Evolutionary conservation across 2,888 invertebrate species (phyloP).

Genomic region (Lasioglossum calceatum): DNA sequence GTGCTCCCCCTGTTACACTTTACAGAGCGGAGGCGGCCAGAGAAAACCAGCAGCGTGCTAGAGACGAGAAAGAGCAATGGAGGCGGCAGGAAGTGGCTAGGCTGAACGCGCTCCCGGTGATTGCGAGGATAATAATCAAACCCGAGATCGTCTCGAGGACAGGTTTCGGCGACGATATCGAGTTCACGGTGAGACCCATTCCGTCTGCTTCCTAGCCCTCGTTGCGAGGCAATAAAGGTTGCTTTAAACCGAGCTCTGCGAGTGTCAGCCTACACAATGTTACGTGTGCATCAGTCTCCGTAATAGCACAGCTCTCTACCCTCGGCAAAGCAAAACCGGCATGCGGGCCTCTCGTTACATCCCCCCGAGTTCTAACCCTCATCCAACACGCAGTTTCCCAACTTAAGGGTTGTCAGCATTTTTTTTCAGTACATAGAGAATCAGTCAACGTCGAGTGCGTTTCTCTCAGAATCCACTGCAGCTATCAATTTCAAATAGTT

Average conservation of each 20-base stretch:
- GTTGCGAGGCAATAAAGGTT: neutral
- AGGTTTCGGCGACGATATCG: conserved; percentile 68
- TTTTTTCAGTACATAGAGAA: neutral
- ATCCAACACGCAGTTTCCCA: neutral
- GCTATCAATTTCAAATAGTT: neutral
- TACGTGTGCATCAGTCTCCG: neutral
- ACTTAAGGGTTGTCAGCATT: neutral
- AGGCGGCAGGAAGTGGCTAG: conserved; percentile 71
- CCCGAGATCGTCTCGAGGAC: conserved; percentile 58
- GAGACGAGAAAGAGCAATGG: conserved; percentile 51
- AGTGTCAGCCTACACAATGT: neutral
- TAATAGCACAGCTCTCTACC: neutral
- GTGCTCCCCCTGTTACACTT: conserved; percentile 15
- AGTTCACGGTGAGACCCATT: conserved; percentile 73
- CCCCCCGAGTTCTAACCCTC: neutral
- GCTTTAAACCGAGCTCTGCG: neutral
- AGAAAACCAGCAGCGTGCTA: conserved; percentile 39
- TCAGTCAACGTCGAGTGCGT: neutral
- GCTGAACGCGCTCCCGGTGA: conserved; percentile 75
- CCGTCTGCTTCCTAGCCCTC: neutral
- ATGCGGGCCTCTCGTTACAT: neutral
- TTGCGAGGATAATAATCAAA: conserved; percentile 76
- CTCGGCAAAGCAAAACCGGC: neutral
- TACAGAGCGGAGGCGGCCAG: conserved; percentile 44
- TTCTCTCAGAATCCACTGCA: neutral